phyloP scores from a whole-genome alignment of 2,113 vertebrate species.

The Lycocorax pyrrhopterus region DNA sequence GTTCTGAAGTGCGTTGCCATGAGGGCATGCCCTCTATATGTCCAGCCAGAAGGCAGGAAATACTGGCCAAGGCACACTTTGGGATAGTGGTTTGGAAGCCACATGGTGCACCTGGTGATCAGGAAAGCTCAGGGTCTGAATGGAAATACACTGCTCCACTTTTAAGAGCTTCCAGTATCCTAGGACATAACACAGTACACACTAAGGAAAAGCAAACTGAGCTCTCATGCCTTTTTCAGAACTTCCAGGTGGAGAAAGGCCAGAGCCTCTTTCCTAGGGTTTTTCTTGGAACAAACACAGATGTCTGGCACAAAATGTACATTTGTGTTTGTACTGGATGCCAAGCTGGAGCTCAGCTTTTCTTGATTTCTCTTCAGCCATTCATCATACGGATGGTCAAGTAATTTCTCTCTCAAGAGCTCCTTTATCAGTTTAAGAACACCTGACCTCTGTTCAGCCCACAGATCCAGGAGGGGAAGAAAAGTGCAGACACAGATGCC shows the following conservation, averaged over 20 bases:
- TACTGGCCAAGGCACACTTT: neutral
- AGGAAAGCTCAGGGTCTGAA: neutral
- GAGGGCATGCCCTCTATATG: neutral
- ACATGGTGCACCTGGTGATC: neutral
- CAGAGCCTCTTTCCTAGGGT: neutral
- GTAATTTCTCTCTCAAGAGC: neutral
- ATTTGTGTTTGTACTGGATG: neutral
- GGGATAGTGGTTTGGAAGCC: neutral
- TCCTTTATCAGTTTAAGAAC: neutral
- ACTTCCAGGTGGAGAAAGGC: slow-evolving; percentile 34
- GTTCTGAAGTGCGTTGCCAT: neutral
- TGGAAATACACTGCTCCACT: neutral
- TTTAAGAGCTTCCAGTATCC: neutral
- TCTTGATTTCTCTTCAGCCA: neutral
- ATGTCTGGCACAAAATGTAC: neutral
- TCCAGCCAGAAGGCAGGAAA: neutral
- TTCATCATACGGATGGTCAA: neutral
- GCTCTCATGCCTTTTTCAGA: neutral
- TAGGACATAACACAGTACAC: neutral
- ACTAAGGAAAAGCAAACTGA: neutral
- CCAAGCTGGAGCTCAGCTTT: neutral
- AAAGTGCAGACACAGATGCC: neutral
- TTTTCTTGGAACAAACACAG: slow-evolving; percentile 32
- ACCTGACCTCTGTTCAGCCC: neutral
- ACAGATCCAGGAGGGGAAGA: neutral